These are phyloP conservation scores for Octodonta nipae DNA, from an alignment of 2,888 invertebrate species.

Conservation along the genomic window DNA sequence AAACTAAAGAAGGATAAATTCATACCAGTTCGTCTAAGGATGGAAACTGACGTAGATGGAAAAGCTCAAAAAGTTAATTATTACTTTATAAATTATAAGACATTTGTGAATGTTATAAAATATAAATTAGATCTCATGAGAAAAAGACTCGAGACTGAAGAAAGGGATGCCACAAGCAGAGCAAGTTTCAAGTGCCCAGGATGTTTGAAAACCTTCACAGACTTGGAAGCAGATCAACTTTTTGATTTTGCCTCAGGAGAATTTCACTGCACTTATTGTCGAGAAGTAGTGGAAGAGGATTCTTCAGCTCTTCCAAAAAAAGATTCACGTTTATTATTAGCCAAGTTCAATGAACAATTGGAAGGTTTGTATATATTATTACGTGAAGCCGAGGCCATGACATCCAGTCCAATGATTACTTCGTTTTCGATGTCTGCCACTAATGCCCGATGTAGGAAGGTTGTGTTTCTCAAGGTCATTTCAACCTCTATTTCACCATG, in stretches of 20 bases:
- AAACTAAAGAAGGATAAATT: conserved; percentile 85
- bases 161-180: conserved; percentile 84
- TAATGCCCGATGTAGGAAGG: no score
- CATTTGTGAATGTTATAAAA: conserved; percentile 93
- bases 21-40: conserved; percentile 78
- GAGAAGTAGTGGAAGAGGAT: conserved; percentile 84
- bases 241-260: conserved; percentile 74
- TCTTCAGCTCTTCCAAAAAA: conserved; percentile 84
- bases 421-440: no score
- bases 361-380: conserved; percentile 83
- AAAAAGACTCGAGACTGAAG: conserved; percentile 88
- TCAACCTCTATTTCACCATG: no score
- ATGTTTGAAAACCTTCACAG: conserved; percentile 88
- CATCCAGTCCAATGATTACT: no score
- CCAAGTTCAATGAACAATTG: conserved; percentile 87
- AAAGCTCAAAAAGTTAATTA: conserved; percentile 93
- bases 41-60: conserved; percentile 90
- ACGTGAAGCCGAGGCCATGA: conserved; percentile 82
- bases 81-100: conserved; percentile 94
- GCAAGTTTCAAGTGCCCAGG: conserved; percentile 88
- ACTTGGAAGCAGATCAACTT: conserved; percentile 84
- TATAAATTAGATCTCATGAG: conserved; percentile 94
- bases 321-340: conserved; percentile 78
- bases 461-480: no score
- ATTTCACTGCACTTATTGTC: conserved; percentile 82